phyloP scores from a whole-genome alignment of 2,113 vertebrate species.

The Eretmochelys imbricata region DNA sequence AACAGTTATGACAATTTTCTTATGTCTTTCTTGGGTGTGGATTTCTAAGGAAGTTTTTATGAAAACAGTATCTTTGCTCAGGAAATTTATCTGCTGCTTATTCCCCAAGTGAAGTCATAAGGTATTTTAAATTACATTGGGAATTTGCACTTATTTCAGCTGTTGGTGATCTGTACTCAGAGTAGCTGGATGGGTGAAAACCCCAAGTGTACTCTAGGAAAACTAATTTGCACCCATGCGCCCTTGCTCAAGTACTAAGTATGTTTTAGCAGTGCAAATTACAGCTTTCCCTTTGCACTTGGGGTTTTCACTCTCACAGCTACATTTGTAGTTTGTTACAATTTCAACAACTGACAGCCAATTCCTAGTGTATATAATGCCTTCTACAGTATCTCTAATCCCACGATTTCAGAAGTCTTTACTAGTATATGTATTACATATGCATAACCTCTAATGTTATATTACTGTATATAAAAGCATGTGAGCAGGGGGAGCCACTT shows the following conservation, averaged over 20 bases:
- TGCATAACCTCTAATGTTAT: not conserved
- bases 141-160: slow-evolving; percentile 24
- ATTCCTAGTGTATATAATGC: not conserved
- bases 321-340: not conserved
- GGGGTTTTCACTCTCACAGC: not conserved
- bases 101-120: not conserved
- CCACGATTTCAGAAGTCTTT: not conserved
- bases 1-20: not conserved
- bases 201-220: fast-evolving
- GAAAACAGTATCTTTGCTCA: slow-evolving; percentile 1
- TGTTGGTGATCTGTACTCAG: not conserved
- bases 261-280: not conserved
- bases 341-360: not conserved
- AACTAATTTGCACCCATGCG: not conserved
- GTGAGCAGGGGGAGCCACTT: not conserved
- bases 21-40: not conserved
- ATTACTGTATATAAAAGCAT: not conserved
- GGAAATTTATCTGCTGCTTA: not conserved
- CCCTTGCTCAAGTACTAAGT: not conserved
- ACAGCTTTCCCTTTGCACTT: not conserved
- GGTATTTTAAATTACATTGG: not conserved
- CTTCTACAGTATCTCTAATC: not conserved
- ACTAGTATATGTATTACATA: not conserved
- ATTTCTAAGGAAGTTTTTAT: not conserved
- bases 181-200: not conserved